Evolutionary conservation across 2,888 invertebrate species (phyloP), one percentile per base, ranked within the genome.

Genomic region (Tetragonisca angustula): DNA sequence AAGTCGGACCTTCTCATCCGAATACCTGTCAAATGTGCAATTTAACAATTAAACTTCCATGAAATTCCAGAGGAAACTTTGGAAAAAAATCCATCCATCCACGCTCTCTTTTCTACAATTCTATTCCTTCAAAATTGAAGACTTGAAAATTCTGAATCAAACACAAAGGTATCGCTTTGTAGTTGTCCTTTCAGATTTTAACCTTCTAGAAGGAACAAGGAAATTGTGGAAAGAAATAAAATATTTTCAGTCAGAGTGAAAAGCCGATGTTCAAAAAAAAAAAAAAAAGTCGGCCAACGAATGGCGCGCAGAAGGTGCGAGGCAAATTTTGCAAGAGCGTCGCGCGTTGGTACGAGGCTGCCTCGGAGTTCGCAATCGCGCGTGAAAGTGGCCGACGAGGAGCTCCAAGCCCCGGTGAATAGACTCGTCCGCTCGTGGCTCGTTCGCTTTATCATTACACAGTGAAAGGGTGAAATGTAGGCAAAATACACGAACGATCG

Each of bases 351-450:
- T 76, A 76, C 74, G 68, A 43, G 36, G 19, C 68, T 75, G 43
- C 52, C 62, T 76, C 69, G 61, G 54, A 80, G 86, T 85, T 87
- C 71, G 86, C 82, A 87, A 89, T 85, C 84, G 89, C 85, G 87
- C 90, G 90, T 90, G 90, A 90, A 90, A 90, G 90, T 90, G 85
- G 85, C 78, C 85, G 68, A 68, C 81, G 83, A 81, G 52, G 64
- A 64, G 32, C 50, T 59, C 21, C 76, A 27, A 69, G 77, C 64
- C 76, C 59, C 81, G 71, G 19, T 82, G 71, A 67, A 71, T 62
- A 83, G 74, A 79, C 69, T 67, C 50, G 65, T 65, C 56, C 76
- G 56, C 13, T 24, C 19, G 68, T 32, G 67, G 54, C 81, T 75
- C 43, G 72, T 50, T 73, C 79, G 49, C 54, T 79, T 43, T 73